Evolutionary conservation across 2,888 invertebrate genomes (phyloP), one percentile per base, ranked within the genome.

Genomic region (Epiblema foenella): DNA sequence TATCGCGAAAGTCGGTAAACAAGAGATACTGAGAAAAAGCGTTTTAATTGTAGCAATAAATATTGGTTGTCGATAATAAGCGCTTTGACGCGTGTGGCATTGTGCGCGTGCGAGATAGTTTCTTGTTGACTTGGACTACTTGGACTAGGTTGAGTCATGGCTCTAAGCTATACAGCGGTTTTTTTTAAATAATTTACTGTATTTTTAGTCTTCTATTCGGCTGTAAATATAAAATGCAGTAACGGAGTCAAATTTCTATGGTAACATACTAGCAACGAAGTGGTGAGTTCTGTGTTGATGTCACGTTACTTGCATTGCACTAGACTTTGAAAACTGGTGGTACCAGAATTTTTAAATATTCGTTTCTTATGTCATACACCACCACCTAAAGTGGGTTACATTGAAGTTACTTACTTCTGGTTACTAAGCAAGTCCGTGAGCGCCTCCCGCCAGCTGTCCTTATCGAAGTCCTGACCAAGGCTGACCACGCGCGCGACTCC

Each of bases 401-500:
- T 33, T 33, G 33, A 33, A 33, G 33, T 20, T 64, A 82, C 89
- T 85, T 83, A 94, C 95, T 82, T 89, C 11, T 86, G 82, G 77
- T 94, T 86, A 10, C 82, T 83, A 10, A 95, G 81, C 69, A 94
- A 82, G 68, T 90, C 87, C 5, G 86, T 81, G 8, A 94, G 83
- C 1, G 91, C 85, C 33, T 83, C 80, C 33, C 85, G 79, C 86
- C 94, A 89, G 1, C 80, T 78, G 17, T 85, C 78, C 52, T 81
- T 83, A 9, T 85, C 85, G 5, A 89, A 81, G 15, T 90, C 64
- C 39, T 52, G 85, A 62, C 80, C 78, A 46, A 94, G 85, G 0
- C 84, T 77, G 7, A 92, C 78, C 3, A 88, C 88, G 33, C 89
- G 79, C 0, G 94, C 94, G 20, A 94, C 89, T 2, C 95, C 95